These are phyloP conservation scores for Ophonus ardosiacus DNA, from an alignment of 2,888 invertebrate species.

Conservation along the genomic window DNA sequence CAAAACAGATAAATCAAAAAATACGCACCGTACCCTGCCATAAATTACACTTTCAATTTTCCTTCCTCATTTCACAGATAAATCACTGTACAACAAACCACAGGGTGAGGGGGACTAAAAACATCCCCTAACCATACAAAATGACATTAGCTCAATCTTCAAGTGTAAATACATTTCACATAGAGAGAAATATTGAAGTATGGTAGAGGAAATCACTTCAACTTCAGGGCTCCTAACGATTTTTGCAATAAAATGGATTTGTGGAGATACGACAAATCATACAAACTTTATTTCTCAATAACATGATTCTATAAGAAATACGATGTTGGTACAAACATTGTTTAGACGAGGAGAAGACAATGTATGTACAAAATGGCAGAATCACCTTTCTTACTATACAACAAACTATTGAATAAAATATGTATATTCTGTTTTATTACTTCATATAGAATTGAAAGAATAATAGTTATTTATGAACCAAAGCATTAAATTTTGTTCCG, in stretches of 20 bases:
- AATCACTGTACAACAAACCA: not conserved
- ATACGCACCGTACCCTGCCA: not conserved
- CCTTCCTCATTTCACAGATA: slow-evolving; percentile 37
- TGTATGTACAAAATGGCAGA: no score
- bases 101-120: no score
- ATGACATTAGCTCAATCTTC: not conserved
- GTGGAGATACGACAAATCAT: not conserved
- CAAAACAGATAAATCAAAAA: slow-evolving; percentile 52
- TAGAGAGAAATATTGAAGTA: not conserved
- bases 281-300: not conserved
- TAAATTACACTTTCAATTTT: slow-evolving; percentile 49
- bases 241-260: not conserved
- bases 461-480: no score
- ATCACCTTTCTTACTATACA: no score
- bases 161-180: not conserved
- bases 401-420: no score
- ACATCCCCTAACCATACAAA: not conserved
- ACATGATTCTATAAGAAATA: not conserved
- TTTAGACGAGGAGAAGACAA: not conserved
- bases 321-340: not conserved
- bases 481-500: no score
- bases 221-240: not conserved
- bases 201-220: no score
- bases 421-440: no score
- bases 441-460: no score